Evolutionary conservation across 1,140 invertebrate genomes (phyloP).

Genomic region (Eubasilissa regina): DNA sequence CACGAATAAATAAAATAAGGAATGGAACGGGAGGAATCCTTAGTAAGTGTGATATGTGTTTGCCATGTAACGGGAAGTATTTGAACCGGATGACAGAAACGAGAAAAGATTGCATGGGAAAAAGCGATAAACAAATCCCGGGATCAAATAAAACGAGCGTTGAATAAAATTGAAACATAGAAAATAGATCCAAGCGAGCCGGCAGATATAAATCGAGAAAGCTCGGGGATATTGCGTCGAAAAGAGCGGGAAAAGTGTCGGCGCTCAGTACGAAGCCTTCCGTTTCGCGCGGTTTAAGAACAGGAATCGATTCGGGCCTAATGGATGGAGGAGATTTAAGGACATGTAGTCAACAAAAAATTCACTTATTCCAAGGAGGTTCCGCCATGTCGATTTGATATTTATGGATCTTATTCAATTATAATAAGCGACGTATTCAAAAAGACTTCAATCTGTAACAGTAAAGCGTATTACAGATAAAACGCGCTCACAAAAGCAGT

Average conservation of each 20-base stretch:
- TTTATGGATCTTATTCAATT: background rate
- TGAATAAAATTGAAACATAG: conserved; percentile 53
- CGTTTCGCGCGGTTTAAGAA: conserved; percentile 43
- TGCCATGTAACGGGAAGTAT: conserved; percentile 7
- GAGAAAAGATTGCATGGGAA: conserved; percentile 40
- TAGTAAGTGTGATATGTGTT: conserved; percentile 14
- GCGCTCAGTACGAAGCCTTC: background rate
- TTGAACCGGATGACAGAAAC: conserved; percentile 30
- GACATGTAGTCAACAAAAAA: conserved; percentile 10
- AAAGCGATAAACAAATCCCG: conserved; percentile 52
- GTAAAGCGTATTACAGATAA: too few relatives aligned
- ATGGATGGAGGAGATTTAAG: conserved; percentile 38
- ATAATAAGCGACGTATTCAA: background rate
- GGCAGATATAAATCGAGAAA: conserved; percentile 48
- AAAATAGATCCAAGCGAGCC: conserved; percentile 44
- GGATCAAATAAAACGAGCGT: conserved; percentile 46
- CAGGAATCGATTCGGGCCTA: conserved; percentile 41
- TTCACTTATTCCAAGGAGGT: conserved; percentile 14
- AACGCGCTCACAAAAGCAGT: too few relatives aligned
- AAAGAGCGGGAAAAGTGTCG: conserved; percentile 1
- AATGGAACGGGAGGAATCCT: background rate
- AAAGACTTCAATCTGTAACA: too few relatives aligned
- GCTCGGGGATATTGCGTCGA: conserved; percentile 44
- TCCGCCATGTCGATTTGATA: background rate
- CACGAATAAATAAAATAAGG: too few relatives aligned